Evolutionary conservation across 2,888 invertebrate genomes (phyloP).

Genomic region (Callimorpha dominula): DNA sequence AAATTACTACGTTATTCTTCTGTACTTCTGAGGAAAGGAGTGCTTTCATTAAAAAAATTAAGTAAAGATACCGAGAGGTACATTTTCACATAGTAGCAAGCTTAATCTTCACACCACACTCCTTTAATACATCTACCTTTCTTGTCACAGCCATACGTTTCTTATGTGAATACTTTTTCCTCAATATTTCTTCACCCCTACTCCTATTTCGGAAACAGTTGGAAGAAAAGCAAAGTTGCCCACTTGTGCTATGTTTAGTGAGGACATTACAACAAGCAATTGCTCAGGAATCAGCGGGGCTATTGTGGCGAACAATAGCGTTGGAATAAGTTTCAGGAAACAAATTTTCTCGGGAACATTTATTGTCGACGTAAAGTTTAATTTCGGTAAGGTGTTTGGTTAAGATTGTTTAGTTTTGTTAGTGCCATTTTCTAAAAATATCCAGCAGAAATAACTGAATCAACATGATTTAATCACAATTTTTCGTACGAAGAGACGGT

Average conservation of each 20-base stretch:
- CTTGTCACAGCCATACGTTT: conserved; percentile 3
- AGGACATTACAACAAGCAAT: conserved; percentile 58
- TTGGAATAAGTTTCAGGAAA: conserved; percentile 77
- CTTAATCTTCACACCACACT: background rate
- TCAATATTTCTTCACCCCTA: conserved; percentile 38
- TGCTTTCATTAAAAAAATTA: background rate
- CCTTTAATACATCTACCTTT: background rate
- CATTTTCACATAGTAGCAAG: background rate
- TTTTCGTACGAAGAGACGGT: background rate
- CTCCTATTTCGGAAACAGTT: conserved; percentile 36
- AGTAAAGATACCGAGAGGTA: background rate
- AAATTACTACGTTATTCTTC: background rate
- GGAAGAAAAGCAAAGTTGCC: conserved; percentile 37
- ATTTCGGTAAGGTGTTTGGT: conserved; percentile 3
- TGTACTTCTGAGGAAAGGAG: background rate
- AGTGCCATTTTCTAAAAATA: background rate
- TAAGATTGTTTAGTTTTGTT: background rate
- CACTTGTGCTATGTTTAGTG: conserved; percentile 43
- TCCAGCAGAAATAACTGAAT: background rate
- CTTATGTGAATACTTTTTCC: conserved; percentile 26
- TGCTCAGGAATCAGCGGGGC: conserved; percentile 72
- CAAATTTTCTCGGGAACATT: conserved; percentile 75
- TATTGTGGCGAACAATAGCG: conserved; percentile 80
- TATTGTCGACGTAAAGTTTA: conserved; percentile 52
- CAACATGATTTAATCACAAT: background rate